Evolutionary conservation across 2,113 vertebrate genomes (phyloP), one percentile per base, ranked within the genome.

Genomic region (Proteles cristata): DNA sequence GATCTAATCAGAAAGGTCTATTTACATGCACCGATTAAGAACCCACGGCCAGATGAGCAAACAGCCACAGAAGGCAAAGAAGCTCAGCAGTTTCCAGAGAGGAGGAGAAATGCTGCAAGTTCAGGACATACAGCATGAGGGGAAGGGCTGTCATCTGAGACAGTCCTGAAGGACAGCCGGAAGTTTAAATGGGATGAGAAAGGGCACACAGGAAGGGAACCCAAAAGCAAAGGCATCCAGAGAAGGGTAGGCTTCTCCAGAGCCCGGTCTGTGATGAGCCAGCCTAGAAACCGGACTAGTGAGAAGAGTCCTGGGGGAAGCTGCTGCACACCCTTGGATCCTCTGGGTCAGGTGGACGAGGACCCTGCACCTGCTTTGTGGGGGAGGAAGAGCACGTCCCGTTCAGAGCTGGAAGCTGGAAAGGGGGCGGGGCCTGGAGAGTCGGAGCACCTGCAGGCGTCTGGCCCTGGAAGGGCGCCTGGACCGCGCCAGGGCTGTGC

Each of bases 391-490:
- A 77, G 48, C 21, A 16, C 2, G 4, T 65, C 43, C 8, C 0
- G 0, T 48, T 19, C 61, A 21, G 23, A 81, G 35, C 39, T 48
- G 83, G 80, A 31, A 35, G 69, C 71, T 61, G 73, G 58, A 45
- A 35, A 53, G 55, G 15, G n/a, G 25, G 11, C 1, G 21, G 85
- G 14, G 61, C 50, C 71, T 74, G 92, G 55, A 26, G 77, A 68
- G 83, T 28, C 45, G 63, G 80, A 33, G 48, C 17, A n/a, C n/a
- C 88, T 83, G 87, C 48, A 92, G 86, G 88, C 71, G 55, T 92
- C 55, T 74, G 93, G 53, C 80, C 91, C 48, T 66, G 83, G 88
- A 89, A 80, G 96, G 91, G 82, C 0, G 66, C 93, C 93, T n/a
- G 74, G 33, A 84, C 35, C 63, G 80, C 1, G 26, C 73, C 5